Conservation (phyloP, 2,113 vertebrate genomes). For the Recurvirostra avosetta region DNA sequence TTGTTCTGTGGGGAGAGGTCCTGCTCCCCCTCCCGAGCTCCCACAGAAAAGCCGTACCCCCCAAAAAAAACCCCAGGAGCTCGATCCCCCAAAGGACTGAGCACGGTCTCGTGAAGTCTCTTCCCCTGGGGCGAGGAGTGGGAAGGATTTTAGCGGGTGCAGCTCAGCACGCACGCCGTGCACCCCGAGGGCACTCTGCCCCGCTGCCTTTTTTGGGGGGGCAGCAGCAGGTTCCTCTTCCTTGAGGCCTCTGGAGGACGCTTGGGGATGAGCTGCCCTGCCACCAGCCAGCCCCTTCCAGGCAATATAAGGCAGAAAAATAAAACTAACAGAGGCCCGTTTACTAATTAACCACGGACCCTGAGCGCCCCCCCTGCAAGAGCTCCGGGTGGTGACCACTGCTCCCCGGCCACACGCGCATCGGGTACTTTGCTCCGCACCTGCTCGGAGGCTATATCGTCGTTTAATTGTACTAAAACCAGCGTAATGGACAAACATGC, state of each 20-base stretch:
- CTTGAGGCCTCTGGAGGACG: not conserved
- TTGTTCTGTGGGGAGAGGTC: conserved; percentile 19
- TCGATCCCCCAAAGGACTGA: not conserved
- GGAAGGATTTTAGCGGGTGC: not conserved
- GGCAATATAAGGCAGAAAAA: not conserved
- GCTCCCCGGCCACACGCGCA: rapidly evolving
- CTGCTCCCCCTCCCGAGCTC: not conserved
- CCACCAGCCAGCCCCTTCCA: not conserved
- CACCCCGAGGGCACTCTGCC: not conserved
- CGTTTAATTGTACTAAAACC: conserved; percentile 29
- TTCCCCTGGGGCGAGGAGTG: not conserved
- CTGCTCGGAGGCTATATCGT: not conserved
- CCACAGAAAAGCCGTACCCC: not conserved
- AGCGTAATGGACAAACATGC: not conserved
- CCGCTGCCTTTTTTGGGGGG: not conserved
- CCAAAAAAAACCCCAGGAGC: not conserved
- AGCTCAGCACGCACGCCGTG: not conserved
- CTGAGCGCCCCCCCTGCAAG: rapidly evolving
- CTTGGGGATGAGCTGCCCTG: not conserved
- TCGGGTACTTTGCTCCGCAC: not conserved
- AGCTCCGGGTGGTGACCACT: rapidly evolving
- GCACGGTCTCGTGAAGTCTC: not conserved
- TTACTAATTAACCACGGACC: too few species aligned
- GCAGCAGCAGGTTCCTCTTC: not conserved
- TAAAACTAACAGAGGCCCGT: not conserved